phyloP scores from a whole-genome alignment of 1,140 invertebrate genomes.

The Branchinecta lynchi region DNA sequence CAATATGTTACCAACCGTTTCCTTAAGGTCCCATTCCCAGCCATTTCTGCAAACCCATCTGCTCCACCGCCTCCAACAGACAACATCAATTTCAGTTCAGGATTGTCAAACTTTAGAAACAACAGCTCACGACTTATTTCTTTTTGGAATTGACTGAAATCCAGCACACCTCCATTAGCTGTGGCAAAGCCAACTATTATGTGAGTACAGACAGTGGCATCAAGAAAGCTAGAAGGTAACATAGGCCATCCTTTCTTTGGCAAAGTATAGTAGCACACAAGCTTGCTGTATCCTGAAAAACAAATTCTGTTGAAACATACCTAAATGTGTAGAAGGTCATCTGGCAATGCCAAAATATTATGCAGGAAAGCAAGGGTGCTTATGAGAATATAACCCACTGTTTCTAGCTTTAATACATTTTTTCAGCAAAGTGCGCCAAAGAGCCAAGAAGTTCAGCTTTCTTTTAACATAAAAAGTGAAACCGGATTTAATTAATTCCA shows the following conservation, averaged over 20 bases:
- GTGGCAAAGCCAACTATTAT: slow-evolving; percentile 20
- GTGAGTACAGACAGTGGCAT: slow-evolving; percentile 17
- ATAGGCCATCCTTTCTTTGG: slow-evolving; percentile 10
- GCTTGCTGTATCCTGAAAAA: background rate
- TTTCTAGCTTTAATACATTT: too few relatives aligned
- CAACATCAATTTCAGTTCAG: slow-evolving; percentile 54
- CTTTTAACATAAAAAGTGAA: too few relatives aligned
- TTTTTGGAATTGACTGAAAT: background rate
- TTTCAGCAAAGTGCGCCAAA: too few relatives aligned
- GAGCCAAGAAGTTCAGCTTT: too few relatives aligned
- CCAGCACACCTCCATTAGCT: slow-evolving; percentile 6
- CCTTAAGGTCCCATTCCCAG: background rate
- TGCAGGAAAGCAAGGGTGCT: too few relatives aligned
- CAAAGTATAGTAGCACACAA: slow-evolving; percentile 20
- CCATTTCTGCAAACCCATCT: slow-evolving; percentile 2
- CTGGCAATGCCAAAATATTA: too few relatives aligned
- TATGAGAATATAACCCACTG: too few relatives aligned
- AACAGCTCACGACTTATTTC: slow-evolving; percentile 39
- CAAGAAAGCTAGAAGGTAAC: slow-evolving; percentile 9
- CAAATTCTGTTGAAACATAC: background rate
- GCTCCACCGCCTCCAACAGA: slow-evolving; percentile 46
- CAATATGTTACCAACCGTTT: background rate
- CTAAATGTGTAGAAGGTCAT: too few relatives aligned
- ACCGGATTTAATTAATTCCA: too few relatives aligned
- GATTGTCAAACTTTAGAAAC: slow-evolving; percentile 44